Evolutionary conservation across 2,888 invertebrate species (phyloP).

Genomic region (Ceraclea dissimilis): DNA sequence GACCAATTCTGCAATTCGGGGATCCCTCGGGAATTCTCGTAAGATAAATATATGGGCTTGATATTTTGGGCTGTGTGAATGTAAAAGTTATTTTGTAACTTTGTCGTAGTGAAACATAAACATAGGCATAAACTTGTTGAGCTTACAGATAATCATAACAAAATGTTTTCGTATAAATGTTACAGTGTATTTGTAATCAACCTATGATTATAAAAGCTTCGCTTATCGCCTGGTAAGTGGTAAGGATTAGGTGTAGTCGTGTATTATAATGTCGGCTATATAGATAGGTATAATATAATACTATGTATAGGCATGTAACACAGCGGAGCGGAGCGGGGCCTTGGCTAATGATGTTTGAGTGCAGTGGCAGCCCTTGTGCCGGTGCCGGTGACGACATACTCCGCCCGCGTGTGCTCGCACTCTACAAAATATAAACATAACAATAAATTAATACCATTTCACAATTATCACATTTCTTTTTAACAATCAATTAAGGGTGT

Average conservation of each 20-base stretch:
- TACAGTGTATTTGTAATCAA: not conserved
- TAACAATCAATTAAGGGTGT: not conserved
- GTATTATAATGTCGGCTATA: not conserved
- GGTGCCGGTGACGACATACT: slow-evolving; percentile 1
- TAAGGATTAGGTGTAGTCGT: not conserved
- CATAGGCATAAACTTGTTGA: too few relatives aligned
- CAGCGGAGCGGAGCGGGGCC: not conserved
- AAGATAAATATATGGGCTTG: too few relatives aligned
- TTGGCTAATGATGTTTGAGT: not conserved
- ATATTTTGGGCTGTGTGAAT: too few relatives aligned
- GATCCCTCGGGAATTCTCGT: too few relatives aligned
- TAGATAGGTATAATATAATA: not conserved
- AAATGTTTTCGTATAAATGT: not conserved
- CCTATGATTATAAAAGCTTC: not conserved
- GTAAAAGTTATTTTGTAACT: too few relatives aligned
- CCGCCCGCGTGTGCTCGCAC: slow-evolving; percentile 1
- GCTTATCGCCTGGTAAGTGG: not conserved
- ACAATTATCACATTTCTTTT: not conserved
- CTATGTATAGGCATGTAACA: too few relatives aligned
- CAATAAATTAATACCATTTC: too few relatives aligned
- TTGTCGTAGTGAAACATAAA: too few relatives aligned
- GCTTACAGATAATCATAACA: too few relatives aligned
- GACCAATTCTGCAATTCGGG: too few relatives aligned
- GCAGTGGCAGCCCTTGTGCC: not conserved
- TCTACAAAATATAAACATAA: not conserved